Base-by-base conservation (phyloP, 2,797 vertebrate species). In the Buphagus erythrorhynchus region DNA sequence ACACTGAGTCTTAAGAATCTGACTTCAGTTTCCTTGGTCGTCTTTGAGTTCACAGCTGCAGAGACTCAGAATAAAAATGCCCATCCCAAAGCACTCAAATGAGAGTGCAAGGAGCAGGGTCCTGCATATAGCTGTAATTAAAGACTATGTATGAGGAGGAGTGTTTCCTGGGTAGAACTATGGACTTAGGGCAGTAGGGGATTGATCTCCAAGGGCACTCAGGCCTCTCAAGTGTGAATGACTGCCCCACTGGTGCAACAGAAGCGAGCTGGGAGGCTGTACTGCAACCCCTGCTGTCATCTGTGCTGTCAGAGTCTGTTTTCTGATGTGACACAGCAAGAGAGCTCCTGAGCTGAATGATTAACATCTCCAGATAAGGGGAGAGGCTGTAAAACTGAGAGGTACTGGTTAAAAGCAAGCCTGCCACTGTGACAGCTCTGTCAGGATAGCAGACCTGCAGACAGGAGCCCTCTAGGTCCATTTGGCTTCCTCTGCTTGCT, bases 201-300 rank as follows among this genome's bases (percentile, higher is more conserved):
- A 9, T 20, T 43, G 29, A 57, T 38, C 20, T 66, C 36, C 17
- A 25, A 13, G 45, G 38, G 45, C 2, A 16, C 38, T 67, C 20
- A 2, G 58, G 59, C 11, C 14, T 72, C 52, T 43, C 5, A 16
- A 8, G 36, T 16, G 16, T 33, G 67, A 9, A 22, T 4, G 40
- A 20, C 31, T 35, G 43, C 21, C 25, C 15, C 14, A 4, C 11
- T 7, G 25, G 24, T 9, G 16, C 22, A 36, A 8, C 9, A 16
- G 51, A 36, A 38, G 25, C 0, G 0, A 13, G 31, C 24, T n/a
- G 21, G 25, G 24, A 43, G 54, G 75, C 6, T 67, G 45, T 12
- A 4, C 55, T 59, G 31, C 54, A 18, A 5, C 31, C 3, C 1
- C 33, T 31, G 7, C 38, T 31, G 40, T 33, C 31, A 10, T 5